Evolutionary conservation across 2,888 invertebrate genomes (phyloP).

Genomic region (Ganaspis brasiliensis): DNA sequence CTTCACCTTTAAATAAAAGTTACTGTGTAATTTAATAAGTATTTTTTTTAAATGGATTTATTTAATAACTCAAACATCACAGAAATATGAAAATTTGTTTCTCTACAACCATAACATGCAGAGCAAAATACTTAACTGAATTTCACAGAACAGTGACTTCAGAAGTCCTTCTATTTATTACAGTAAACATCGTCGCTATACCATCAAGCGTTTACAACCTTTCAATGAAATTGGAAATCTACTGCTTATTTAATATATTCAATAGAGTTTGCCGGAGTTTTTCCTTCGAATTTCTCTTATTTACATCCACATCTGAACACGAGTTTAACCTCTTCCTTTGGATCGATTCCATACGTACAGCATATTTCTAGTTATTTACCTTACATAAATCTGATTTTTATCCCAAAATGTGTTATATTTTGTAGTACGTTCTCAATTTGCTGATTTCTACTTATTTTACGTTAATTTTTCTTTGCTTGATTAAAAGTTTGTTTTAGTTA

Average conservation of each 20-base stretch:
- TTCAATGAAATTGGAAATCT: slow-evolving; percentile 28
- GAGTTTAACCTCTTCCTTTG: neutral
- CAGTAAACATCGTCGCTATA: slow-evolving; percentile 6
- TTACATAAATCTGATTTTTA: neutral
- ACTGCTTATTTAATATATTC: slow-evolving; percentile 22
- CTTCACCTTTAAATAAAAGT: too few relatives aligned
- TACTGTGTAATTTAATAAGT: neutral
- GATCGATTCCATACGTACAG: neutral
- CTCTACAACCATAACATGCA: neutral
- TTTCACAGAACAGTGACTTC: slow-evolving; percentile 14
- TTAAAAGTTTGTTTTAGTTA: too few relatives aligned
- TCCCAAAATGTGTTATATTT: neutral
- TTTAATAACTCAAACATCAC: neutral
- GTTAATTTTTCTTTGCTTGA: neutral
- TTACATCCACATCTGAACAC: neutral
- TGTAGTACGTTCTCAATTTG: too few relatives aligned
- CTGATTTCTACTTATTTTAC: neutral
- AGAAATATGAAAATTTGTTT: neutral
- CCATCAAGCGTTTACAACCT: slow-evolving; percentile 18
- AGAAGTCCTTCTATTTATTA: slow-evolving; percentile 13
- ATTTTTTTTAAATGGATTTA: neutral
- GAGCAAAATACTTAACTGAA: slow-evolving; percentile 17
- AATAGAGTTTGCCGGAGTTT: slow-evolving; percentile 3
- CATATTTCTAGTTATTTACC: slow-evolving; percentile 9
- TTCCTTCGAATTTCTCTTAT: slow-evolving; percentile 8